Evolutionary conservation across 2,113 vertebrate species (phyloP).

Genomic region (Tringa solitaria): DNA sequence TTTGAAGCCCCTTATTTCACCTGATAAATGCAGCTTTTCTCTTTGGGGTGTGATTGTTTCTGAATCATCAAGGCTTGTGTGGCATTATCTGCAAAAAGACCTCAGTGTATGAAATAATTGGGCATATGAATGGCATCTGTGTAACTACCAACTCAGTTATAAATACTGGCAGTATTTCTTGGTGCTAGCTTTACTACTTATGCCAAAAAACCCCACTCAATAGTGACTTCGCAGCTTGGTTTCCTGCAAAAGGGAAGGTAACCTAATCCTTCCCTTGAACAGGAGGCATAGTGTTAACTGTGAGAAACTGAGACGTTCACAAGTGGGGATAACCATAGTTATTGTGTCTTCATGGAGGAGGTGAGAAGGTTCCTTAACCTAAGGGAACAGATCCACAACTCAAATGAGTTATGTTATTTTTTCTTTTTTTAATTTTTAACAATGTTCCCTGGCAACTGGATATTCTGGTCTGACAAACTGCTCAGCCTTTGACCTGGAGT

Average conservation of each 20-base stretch:
- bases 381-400: neutral
- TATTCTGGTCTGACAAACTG: neutral
- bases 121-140: neutral
- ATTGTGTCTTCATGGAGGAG: neutral
- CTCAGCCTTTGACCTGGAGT: neutral
- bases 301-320: neutral
- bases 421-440: neutral
- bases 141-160: neutral
- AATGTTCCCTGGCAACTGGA: neutral
- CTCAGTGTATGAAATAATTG: neutral
- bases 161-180: neutral
- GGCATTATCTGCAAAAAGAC: neutral
- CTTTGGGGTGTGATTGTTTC: neutral
- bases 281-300: neutral
- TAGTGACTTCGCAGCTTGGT: neutral
- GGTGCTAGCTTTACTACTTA: neutral
- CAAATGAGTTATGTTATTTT: neutral
- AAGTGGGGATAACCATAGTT: neutral
- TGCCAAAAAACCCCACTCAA: neutral
- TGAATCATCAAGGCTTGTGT: neutral
- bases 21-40: neutral
- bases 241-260: neutral
- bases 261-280: neutral
- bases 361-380: neutral
- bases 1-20: neutral